Evolutionary conservation across 2,888 invertebrate genomes (phyloP), one percentile per base, ranked within the genome.

Genomic region (Scrobipalpa costella): DNA sequence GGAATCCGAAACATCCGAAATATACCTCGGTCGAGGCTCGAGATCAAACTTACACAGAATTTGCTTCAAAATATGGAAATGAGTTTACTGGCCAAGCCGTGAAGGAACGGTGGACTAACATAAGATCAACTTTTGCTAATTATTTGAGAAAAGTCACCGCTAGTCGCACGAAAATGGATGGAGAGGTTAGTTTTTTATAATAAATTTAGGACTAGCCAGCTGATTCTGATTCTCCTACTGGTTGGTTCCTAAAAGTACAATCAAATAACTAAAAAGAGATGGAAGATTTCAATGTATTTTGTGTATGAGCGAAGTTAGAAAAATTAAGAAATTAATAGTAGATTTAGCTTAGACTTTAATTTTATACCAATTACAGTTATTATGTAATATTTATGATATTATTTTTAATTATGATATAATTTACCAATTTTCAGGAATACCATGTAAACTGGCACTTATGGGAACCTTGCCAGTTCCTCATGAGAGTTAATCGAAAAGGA

Each of bases 101-200:
- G 7, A 91, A 89, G 69, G 86, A 89, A 34, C 77, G 91, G 1
- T 91, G 91, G 91, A 90, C 90, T 5, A 91, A 90, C 70, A 90
- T 91, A 19, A 78, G 91, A 59, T 88, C 88, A 8, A 90, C 90
- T 0, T 90, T 85, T 74, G 79, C 87, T 11, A 83, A 85, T 80
- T 88, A 90, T 71, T 75, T 88, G 61, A 83, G 90, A 66, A 91
- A 89, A 79, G 66, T 85, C 21, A 84, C 81, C 58, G 76, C 80
- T 40, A 86, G 78, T 72, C 76, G 76, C 21, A 63, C 66, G 2
- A 83, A 78, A 71, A 73, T 67, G 0, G 78, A 78, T 62, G 80
- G 77, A 27, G 81, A 85, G 76, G 89, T 87, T 60, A 63, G 74
- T 55, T 34, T 55, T n/a, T 11, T 33, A 2, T 21, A 13, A 33